Evolutionary conservation across 1,140 invertebrate species (phyloP), one percentile per base, ranked within the genome.

Genomic region (Solen grandis): DNA sequence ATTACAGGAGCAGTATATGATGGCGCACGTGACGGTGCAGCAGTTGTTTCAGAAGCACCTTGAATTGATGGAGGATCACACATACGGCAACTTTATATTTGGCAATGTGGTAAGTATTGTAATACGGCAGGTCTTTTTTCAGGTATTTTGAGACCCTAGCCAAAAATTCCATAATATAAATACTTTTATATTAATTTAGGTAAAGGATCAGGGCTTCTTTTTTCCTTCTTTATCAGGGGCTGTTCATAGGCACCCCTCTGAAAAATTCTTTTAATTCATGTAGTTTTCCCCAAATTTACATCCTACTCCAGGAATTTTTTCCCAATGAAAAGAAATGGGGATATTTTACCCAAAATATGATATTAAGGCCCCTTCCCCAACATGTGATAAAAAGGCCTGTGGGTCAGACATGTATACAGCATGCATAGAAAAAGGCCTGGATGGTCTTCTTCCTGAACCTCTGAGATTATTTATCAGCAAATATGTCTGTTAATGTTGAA

Each of bases 1-100:
- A n/a, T 62, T 72, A 41, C 63, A 88, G 86, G 86, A 88, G 31
- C 88, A 89, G 70, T 88, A 87, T 74, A 82, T 85, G 60, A 85
- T 88, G 81, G 86, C 83, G 2, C 85, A 88, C 76, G 59, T 83
- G 35, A 84, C 84, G 8, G 73, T 87, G 38, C 75, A 81, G 76
- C 81, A 84, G 22, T 60, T 88, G 29, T 88, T 85, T 66, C 60
- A 83, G 75, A 83, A 84, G 69, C 85, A 86, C 29, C 59, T 86
- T 13, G 83, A 86, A 27, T 52, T 84, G 33, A 81, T 86, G 60
- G 81, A 86, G 50, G 85, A 83, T 33, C 82, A 83, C 62, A 70
- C 66, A 4, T 86, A 86, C 50, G 81, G 74, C n/a, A 86, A 86
- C 63, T 50, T 84, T 29, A 62, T 62, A 0, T 80, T 73, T 63